A percentile compares a stretch with the other conserved stretches of the same genome.
These are phyloP conservation scores for Hoplostethus atlanticus DNA, from an alignment of 2,797 vertebrate species.

Conservation along the genomic window DNA sequence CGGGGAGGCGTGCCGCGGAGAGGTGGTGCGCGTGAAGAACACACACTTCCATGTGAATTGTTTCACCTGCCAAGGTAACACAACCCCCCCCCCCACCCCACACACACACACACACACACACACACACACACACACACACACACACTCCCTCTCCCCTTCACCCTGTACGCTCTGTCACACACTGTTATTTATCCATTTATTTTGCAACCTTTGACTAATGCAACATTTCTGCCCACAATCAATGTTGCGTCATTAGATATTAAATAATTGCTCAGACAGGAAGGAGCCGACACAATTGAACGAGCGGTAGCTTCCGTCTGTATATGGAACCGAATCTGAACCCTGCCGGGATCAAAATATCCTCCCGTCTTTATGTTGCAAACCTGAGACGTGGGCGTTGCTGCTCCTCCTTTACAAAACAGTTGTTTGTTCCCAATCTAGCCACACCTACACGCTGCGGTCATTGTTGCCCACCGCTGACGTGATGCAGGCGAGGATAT, in stretches of 20 bases:
- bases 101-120: slow-evolving; percentile 20
- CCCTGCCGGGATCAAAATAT: slow-evolving; percentile 1
- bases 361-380: too few species aligned
- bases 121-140: slow-evolving; percentile 12
- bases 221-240: slow-evolving; percentile 46
- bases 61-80: slow-evolving; percentile 97
- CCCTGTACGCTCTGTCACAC: too few species aligned
- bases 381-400: too few species aligned
- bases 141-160: background rate
- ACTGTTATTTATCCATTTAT: slow-evolving; percentile 22
- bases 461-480: too few species aligned
- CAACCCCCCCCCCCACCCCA: background rate
- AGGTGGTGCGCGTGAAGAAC: slow-evolving; percentile 96
- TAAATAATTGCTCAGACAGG: slow-evolving; percentile 63
- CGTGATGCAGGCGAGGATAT: too few species aligned
- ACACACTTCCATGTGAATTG: slow-evolving; percentile 96
- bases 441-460: too few species aligned
- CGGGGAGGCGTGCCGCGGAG: slow-evolving; percentile 92
- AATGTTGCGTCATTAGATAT: slow-evolving; percentile 62
- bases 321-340: slow-evolving; percentile 20
- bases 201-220: slow-evolving; percentile 29
- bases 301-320: slow-evolving; percentile 26
- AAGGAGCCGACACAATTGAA: slow-evolving; percentile 44
- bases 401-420: too few species aligned
- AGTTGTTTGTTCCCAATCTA: too few species aligned